phyloP scores from a whole-genome alignment of 2,888 invertebrate species.

The Ichneumon xanthorius region DNA sequence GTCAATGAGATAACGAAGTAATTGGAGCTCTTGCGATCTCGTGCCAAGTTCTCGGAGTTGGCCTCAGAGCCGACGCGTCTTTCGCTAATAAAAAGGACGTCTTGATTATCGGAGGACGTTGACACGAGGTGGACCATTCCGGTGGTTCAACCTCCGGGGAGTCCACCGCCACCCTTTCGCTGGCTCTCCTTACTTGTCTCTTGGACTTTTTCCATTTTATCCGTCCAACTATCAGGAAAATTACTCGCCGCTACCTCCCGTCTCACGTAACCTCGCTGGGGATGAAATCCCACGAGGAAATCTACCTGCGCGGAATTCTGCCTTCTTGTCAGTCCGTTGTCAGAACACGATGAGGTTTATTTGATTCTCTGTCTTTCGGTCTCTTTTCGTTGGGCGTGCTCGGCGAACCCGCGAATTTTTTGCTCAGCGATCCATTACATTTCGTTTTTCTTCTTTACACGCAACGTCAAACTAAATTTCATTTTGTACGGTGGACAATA shows the following conservation, averaged over 20 bases:
- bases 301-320: conserved; percentile 33
- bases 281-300: conserved; percentile 45
- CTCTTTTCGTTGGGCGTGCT: not conserved
- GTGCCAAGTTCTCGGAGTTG: conserved; percentile 12
- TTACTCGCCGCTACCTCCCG: conserved; percentile 28
- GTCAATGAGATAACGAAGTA: conserved; percentile 40
- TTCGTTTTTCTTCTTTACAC: conserved; percentile 15
- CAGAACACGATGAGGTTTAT: conserved; percentile 21
- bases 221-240: conserved; percentile 39
- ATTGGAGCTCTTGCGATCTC: conserved; percentile 9
- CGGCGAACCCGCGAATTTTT: not conserved
- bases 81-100: conserved; percentile 46
- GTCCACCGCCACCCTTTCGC: conserved; percentile 18
- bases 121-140: conserved; percentile 41
- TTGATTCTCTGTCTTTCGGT: not conserved
- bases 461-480: conserved; percentile 6
- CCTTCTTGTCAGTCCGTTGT: conserved; percentile 15
- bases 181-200: conserved; percentile 37
- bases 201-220: conserved; percentile 60
- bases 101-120: conserved; percentile 46
- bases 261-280: conserved; percentile 37
- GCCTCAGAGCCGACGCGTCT: not conserved
- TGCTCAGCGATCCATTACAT: not conserved
- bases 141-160: conserved; percentile 35
- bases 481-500: not conserved